Base-by-base conservation (phyloP, 2,888 invertebrate genomes). In the Philereme transversata region DNA sequence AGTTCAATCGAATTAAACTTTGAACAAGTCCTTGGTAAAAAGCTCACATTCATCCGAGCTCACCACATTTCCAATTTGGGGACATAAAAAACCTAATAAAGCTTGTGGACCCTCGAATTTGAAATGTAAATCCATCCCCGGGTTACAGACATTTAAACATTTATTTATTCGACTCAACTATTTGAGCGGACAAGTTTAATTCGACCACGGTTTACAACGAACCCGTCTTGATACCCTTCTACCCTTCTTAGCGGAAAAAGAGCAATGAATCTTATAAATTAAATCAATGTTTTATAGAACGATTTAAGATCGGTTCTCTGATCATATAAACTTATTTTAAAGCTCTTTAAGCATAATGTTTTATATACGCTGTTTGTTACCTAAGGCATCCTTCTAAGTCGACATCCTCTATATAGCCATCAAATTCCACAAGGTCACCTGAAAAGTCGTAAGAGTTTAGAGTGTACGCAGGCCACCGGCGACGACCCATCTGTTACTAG, bases 51-150 rank as follows among this genome's bases (percentile, higher is more conserved):
- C 74, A 71, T 72, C 68, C 60, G 50, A 63, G 60, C 67, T 53
- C 56, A 55, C 75, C 74, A 73, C 72, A 73, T 69, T 67, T 66
- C 73, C 74, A 79, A 81, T 77, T 77, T 77, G 70, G 66, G 67
- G 75, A 77, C 79, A 79, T 78, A 81, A 82, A 78, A 77, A 77
- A 5, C 76, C 79, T 78, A 84, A 82, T 84, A 82, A 84, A 83
- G 76, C 76, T 74, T 74, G 41, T 66, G 64, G 80, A 78, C 80
- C 83, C 78, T 74, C 74, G 71, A 81, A 85, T 85, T 86, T 85
- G 78, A 79, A 86, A 85, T 86, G 85, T 81, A 83, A 86, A 87
- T 84, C 79, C 73, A 72, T 74, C 72, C 75, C 71, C 75, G 73
- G 74, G 69, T 77, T 74, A 71, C 34, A 78, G 77, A 78, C 75